Conservation (phyloP, 2,888 invertebrate species). For the Amorpha juglandis region DNA sequence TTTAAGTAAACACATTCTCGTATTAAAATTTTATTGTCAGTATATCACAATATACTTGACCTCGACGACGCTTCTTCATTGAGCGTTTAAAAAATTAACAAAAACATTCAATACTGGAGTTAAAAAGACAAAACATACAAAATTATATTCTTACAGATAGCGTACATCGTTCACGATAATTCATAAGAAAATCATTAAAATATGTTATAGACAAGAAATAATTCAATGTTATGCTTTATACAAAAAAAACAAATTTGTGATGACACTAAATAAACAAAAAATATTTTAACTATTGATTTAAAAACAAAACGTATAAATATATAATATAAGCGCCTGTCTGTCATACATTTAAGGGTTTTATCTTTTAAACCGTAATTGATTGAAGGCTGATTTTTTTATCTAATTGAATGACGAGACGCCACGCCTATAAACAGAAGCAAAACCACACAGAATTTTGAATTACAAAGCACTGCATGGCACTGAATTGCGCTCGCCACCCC, state of each 20-base stretch:
- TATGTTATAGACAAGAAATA: slow-evolving; percentile 41
- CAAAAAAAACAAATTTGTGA: slow-evolving; percentile 21
- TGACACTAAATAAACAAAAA: background rate
- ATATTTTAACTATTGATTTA: background rate
- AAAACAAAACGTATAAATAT: background rate
- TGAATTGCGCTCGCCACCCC: no score
- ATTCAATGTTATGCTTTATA: slow-evolving; percentile 30
- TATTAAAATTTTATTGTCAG: slow-evolving; percentile 59
- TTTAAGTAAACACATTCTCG: slow-evolving; percentile 34
- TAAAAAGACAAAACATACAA: slow-evolving; percentile 36
- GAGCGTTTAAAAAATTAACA: slow-evolving; percentile 32
- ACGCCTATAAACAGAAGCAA: no score
- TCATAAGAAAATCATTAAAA: slow-evolving; percentile 42
- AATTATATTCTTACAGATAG: slow-evolving; percentile 39
- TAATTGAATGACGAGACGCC: no score
- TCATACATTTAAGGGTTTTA: no score
- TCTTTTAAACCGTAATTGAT: no score
- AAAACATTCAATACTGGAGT: slow-evolving; percentile 43
- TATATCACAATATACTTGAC: slow-evolving; percentile 38
- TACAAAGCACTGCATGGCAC: no score
- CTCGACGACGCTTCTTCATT: slow-evolving; percentile 27
- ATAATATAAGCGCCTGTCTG: no score
- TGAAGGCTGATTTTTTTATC: no score
- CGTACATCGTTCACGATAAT: slow-evolving; percentile 17
- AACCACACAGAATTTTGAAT: no score